A percentile compares a stretch with the other conserved stretches of the same genome.
Conservation (phyloP, 2,797 vertebrate genomes). For the Tiaroga cobitis region DNA sequence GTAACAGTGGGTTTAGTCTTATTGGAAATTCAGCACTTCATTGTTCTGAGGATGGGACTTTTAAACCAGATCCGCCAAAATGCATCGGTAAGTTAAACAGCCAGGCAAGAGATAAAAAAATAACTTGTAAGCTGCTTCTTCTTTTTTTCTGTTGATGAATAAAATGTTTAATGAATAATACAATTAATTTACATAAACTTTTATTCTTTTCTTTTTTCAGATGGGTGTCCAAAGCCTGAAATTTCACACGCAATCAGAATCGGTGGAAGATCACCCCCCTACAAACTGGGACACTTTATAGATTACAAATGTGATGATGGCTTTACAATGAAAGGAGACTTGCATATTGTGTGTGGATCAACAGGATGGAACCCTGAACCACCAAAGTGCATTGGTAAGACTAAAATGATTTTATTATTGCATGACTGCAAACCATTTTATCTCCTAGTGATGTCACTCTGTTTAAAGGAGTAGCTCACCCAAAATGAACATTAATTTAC, state of each 20-base stretch:
- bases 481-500: neutral
- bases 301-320: neutral
- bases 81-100: slow-evolving; percentile 48
- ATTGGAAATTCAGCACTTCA: neutral
- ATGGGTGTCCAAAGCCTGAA: rapidly evolving
- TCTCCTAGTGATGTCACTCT: neutral
- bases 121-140: too few relatives aligned
- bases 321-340: neutral
- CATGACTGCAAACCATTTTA: neutral
- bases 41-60: slow-evolving; percentile 33
- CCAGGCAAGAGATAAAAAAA: neutral
- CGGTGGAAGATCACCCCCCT: slow-evolving; percentile 11
- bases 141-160: neutral
- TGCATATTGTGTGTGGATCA: neutral
- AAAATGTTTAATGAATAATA: neutral
- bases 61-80: slow-evolving; percentile 36
- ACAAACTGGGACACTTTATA: neutral
- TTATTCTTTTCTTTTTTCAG: slow-evolving; percentile 19
- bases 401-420: neutral
- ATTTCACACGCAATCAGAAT: neutral
- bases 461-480: neutral
- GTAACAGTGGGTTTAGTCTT: neutral
- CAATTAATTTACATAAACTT: neutral
- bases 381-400: slow-evolving; percentile 48
- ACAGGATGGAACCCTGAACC: slow-evolving; percentile 32